Conservation (phyloP, 1,140 invertebrate species). For the Bilobella aurantiaca region DNA sequence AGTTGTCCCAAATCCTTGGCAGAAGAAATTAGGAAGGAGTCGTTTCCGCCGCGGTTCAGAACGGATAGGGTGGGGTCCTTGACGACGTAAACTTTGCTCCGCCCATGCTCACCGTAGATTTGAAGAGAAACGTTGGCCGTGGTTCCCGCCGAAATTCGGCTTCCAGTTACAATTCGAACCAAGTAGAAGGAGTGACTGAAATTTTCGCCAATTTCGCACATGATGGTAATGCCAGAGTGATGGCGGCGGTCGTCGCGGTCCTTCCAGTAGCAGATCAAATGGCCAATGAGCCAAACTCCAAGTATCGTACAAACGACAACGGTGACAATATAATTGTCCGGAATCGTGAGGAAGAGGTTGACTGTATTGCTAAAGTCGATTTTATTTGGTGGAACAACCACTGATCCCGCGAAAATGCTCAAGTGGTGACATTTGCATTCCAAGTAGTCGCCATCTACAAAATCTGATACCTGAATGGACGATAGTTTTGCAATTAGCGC, state of each 20-base stretch:
- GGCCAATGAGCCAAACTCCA: slow-evolving; percentile 1
- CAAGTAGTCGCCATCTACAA: neutral
- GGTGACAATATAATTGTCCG: slow-evolving; percentile 10
- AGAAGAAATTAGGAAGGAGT: slow-evolving; percentile 16
- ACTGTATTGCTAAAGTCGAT: neutral
- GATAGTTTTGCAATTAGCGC: neutral
- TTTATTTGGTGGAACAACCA: slow-evolving; percentile 1
- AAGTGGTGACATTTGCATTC: slow-evolving; percentile 10
- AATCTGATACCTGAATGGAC: neutral
- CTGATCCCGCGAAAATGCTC: slow-evolving; percentile 11
- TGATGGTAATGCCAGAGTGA: slow-evolving; percentile 16
- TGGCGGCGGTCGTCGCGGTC: slow-evolving; percentile 8
- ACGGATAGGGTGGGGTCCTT: slow-evolving; percentile 7
- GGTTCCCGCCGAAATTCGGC: slow-evolving; percentile 15
- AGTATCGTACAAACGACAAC: slow-evolving; percentile 12
- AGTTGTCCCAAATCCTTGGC: slow-evolving; percentile 15
- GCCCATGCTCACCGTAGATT: slow-evolving; percentile 14
- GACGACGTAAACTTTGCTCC: slow-evolving; percentile 12
- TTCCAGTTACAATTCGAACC: slow-evolving; percentile 21
- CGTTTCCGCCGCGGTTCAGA: slow-evolving; percentile 9
- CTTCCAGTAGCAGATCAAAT: slow-evolving; percentile 6
- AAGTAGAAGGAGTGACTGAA: slow-evolving; percentile 11
- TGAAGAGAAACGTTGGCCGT: slow-evolving; percentile 15
- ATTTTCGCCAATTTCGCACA: slow-evolving; percentile 19
- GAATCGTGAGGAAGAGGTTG: slow-evolving; percentile 4